Evolutionary conservation across 2,113 vertebrate species (phyloP), one percentile per base, ranked within the genome.

Genomic region (Eptesicus fuscus): DNA sequence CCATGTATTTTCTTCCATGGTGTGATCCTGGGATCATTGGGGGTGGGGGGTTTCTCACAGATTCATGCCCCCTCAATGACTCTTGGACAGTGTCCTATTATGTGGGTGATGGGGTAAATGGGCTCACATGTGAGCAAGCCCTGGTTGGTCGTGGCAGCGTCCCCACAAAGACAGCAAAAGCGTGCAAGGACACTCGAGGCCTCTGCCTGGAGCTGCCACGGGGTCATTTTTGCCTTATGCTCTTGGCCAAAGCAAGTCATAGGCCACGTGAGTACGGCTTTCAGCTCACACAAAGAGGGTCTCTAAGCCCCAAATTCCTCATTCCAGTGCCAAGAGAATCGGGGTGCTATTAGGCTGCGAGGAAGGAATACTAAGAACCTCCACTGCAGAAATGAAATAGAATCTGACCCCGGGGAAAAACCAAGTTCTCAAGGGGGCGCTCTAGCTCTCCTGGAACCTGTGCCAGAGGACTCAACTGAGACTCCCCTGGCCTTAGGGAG

Each of bases 381-480:
- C 16, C 10, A 11, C 14, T 44, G n/a, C 3, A 70, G 37, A 59
- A 53, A 28, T 0, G 1, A 49, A 59, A 88, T 14, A 23, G 4
- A 8, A 4, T 44, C 73, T 65, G 69, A 44, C 28, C 11, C 13
- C 35, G 11, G 7, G 7, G 25, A 17, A 49, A 18, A 65, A 18
- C 82, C 56, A 7, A 20, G 9, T 40, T 40, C 7, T 49, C 59
- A 5, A 6, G 4, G 40, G 22, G 13, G 32, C 25, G 9, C n/a
- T 53, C 4, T 22, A 17, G 23, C 17, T 7, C 35, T 53, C 32
- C 0, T 0, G 0, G 16, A 18, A 63, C 32, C 40, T 83, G 13
- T 1, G 25, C 25, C 5, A 11, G 28, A 28, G 61, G 40, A 20
- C 28, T 49, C n/a, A 67, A 12, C 9, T 23, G 22, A 90, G 23